Percentiles rank a stretch among this genome's conserved stretches.
Conservation (phyloP, 2,113 vertebrate genomes). For the Pogonocichla stellata region DNA sequence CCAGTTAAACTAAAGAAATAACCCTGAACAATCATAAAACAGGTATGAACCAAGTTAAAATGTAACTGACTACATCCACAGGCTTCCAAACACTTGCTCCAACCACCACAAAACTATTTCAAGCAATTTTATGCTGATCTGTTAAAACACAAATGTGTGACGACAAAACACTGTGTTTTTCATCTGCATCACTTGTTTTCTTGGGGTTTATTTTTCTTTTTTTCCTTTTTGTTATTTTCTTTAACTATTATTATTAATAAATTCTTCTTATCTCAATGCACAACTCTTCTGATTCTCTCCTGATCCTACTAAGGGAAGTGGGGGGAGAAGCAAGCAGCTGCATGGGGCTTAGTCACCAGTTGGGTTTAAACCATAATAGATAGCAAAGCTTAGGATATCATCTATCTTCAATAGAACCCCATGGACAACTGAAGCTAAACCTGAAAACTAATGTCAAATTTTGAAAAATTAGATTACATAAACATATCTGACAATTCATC, state of each 20-base stretch:
- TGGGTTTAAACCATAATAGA: background rate
- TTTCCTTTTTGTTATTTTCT: background rate
- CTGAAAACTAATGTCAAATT: background rate
- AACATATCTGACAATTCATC: background rate
- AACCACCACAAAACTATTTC: background rate
- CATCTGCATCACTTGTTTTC: background rate
- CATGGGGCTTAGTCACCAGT: background rate
- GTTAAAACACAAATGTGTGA: background rate
- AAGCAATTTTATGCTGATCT: background rate
- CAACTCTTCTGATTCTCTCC: background rate
- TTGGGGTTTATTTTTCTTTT: background rate
- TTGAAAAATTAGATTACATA: background rate
- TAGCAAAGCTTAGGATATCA: background rate
- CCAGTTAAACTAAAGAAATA: background rate
- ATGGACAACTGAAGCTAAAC: background rate
- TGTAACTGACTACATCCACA: background rate
- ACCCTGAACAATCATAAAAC: background rate
- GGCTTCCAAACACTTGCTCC: background rate
- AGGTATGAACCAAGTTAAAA: background rate
- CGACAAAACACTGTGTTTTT: background rate
- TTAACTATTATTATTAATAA: background rate
- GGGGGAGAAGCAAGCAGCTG: background rate
- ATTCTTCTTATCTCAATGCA: background rate
- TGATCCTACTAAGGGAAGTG: rapidly evolving
- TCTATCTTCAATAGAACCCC: background rate